Evolutionary conservation across 2,113 vertebrate species (phyloP), one percentile per base, ranked within the genome.

Genomic region (Misgurnus anguillicaudatus): DNA sequence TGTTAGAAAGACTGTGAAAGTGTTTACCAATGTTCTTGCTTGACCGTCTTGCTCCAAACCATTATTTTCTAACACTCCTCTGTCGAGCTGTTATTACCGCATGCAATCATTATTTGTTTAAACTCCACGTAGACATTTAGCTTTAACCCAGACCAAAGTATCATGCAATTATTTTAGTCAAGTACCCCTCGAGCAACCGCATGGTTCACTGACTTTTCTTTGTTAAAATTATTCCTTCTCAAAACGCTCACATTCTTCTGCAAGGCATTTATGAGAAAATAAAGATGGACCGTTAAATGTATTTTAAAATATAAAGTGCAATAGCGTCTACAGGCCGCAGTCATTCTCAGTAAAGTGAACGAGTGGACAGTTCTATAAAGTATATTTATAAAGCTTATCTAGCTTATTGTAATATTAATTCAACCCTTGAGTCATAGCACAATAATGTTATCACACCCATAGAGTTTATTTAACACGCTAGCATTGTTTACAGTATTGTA

Each of bases 401-500:
- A 31, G 24, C 55, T 42, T 60, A 38, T 45, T 24, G 45, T 79
- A 47, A 79, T 14, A 38, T 61, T 48, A 17, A 39, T 17, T 21
- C 17, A 51, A 10, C 24, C 9, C 48, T 68, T 76, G 53, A 55
- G 9, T 48, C 17, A 58, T 39, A 42, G 8, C 57, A 14, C 53
- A 58, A 24, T 58, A 72, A 73, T n/a, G 21, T 38, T 36, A n/a
- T 51, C 48, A 14, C 48, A 51, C 48, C 11, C 13, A 14, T 63
- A 45, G n/a, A 61, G 79, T 81, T 79, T 69, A 66, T 53, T n/a
- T 84, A 21, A 53, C 16, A 51, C 47, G 0, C 4, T 48, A 5
- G 48, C 48, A 24, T 65, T 72, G 39, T 76, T 81, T 70, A 41
- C 57, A 65, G 58, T 41, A 68, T 31, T 75, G 57, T 39, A 57